Base-by-base conservation (phyloP, 1,140 invertebrate species). In the Armadillidium nasatum region DNA sequence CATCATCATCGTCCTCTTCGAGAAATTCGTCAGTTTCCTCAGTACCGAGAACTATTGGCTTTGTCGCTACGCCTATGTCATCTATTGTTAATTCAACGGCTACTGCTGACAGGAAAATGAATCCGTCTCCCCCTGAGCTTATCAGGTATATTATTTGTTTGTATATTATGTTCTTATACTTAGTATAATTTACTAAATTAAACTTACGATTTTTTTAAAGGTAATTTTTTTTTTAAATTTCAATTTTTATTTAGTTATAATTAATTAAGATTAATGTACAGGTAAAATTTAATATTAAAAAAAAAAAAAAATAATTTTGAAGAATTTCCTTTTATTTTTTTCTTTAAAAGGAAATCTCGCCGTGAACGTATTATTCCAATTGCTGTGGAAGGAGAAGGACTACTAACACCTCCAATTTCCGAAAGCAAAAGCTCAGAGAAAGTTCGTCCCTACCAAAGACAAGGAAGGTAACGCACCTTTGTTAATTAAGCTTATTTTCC, bases 291-390 rank as follows among this genome's bases (percentile, higher is more conserved):
- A n/a, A n/a, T n/a, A 33, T 33, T 33, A 3, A 6, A 33, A 33
- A 33, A 3, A 15, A 60, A 60, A 60, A 60, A 15, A 15, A 60
- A 7, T 60, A 60, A 60, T 60, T 60, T 7, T 19, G 19, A 19
- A 15, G 1, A 7, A 60, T 60, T 4, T 60, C 7, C 19, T 60
- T 15, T 60, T 3, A 15, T 13, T 60, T 4, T 15, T 10, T 74
- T 74, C 11, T 11, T 67, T 60, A 66, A 94, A 80, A 90, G 91
- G 82, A 95, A 95, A 85, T 93, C 91, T 73, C 92, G 93, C 10
- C 86, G 93, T 19, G 94, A 95, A 85, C 94, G 93, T 81, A 94
- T 95, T 82, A 95, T 95, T 85, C 94, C 94, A 0, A 95, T 95
- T 82, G 91, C 92, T 15, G 89, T 95, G 66, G 94, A 95, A 86